Base-by-base conservation (phyloP, 2,113 vertebrate species). In the Dendropsophus ebraccatus region DNA sequence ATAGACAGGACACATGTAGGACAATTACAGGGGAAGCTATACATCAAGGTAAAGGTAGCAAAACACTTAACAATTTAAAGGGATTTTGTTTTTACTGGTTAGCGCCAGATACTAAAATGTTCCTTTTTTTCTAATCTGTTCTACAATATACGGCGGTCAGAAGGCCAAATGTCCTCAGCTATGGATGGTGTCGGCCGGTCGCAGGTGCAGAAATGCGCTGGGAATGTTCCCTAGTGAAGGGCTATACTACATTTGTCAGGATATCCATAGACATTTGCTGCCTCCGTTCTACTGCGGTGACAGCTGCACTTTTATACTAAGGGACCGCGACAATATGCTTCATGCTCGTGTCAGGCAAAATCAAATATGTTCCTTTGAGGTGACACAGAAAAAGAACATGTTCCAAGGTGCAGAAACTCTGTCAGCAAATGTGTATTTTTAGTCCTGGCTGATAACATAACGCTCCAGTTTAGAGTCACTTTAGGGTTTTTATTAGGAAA, bases 331-430 rank as follows among this genome's bases (percentile, higher is more conserved):
- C 67, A 35, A 28, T 35, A n/a, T 23, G 32, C 11, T 70, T 70
- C 35, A 9, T 70, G 67, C 17, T 37, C 67, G 16, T 37, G 67
- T 70, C 32, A 37, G 32, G 32, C 8, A 37, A 70, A 70, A 70
- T 70, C 32, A 41, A 70, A 41, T 37, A 11, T 70, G 67, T 70
- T 70, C 67, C 32, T 70, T 23, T 70, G 23, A 70, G 67, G 67
- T 70, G 67, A 70, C 67, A 37, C 11, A 17, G 28, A 37, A 37
- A 41, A 37, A 70, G 67, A 21, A 41, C 32, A 23, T 8, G 35
- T 37, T 41, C 67, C 35, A 28, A 70, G 67, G 35, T 41, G 32
- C 67, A 2, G 35, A 23, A 23, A 70, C 0, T 19, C 65, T 35
- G 65, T 69, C 28, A 35, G 65, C 30, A 35, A 69, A 69, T 19